A percentile compares a stretch with the other conserved stretches of the same genome.
Conservation (phyloP, 2,797 vertebrate genomes). For the Helostoma temminkii region DNA sequence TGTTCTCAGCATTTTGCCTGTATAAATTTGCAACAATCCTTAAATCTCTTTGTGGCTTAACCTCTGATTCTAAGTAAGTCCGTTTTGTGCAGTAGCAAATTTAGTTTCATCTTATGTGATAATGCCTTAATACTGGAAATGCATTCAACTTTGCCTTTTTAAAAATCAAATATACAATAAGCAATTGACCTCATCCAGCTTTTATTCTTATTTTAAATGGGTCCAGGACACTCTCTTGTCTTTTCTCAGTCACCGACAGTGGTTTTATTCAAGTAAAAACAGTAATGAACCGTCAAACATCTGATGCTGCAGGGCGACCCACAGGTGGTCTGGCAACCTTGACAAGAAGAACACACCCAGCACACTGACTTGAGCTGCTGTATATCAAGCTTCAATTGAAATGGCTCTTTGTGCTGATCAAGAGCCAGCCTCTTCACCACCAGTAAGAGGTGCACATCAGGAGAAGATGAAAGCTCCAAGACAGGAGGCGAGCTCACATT, state of each 20-base stretch:
- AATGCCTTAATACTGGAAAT: slow-evolving; percentile 30
- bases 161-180: slow-evolving; percentile 2
- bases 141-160: slow-evolving; percentile 21
- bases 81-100: slow-evolving; percentile 16
- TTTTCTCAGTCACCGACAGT: neutral
- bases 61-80: slow-evolving; percentile 29
- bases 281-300: neutral
- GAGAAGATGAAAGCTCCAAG: slow-evolving; percentile 68
- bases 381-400: slow-evolving; percentile 19
- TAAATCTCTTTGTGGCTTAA: slow-evolving; percentile 37
- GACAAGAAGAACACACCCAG: neutral
- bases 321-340: slow-evolving; percentile 11
- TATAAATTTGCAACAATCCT: slow-evolving; percentile 44
- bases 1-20: slow-evolving; percentile 56
- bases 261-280: slow-evolving; percentile 5
- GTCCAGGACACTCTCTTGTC: neutral
- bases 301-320: neutral
- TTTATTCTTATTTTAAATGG: slow-evolving; percentile 5
- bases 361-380: slow-evolving; percentile 7
- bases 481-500: slow-evolving; percentile 45
- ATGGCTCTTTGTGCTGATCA: slow-evolving; percentile 59
- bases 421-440: slow-evolving; percentile 56
- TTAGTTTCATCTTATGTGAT: neutral
- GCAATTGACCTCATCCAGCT: slow-evolving; percentile 16
- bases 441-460: slow-evolving; percentile 50